Evolutionary conservation across 2,888 invertebrate species (phyloP).

Genomic region (Dryobotodes eremita): DNA sequence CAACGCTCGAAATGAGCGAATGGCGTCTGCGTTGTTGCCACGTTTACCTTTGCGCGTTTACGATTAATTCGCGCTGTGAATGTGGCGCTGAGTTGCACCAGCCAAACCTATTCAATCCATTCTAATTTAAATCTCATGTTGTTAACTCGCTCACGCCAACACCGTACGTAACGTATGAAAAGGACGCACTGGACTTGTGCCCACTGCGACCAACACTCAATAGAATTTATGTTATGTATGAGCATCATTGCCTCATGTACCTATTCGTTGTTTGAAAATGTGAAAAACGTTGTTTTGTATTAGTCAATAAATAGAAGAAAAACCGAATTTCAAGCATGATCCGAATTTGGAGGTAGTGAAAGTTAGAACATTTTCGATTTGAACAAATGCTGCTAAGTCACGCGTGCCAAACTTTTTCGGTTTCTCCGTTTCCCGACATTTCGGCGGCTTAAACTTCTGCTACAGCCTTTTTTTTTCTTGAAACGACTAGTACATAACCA

Average conservation of each 20-base stretch:
- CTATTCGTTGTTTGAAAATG: slow-evolving; percentile 28
- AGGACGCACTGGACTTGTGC: slow-evolving; percentile 57
- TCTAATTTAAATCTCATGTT: slow-evolving; percentile 68
- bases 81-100: slow-evolving; percentile 68
- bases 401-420: slow-evolving; percentile 23
- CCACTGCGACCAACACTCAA: slow-evolving; percentile 47
- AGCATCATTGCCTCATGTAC: slow-evolving; percentile 46
- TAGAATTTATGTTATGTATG: slow-evolving; percentile 56
- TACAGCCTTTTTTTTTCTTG: slow-evolving; percentile 11
- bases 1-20: slow-evolving; percentile 53
- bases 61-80: slow-evolving; percentile 76
- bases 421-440: slow-evolving; percentile 4
- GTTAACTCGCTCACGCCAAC: slow-evolving; percentile 70
- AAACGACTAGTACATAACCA: slow-evolving; percentile 73
- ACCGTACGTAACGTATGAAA: slow-evolving; percentile 59
- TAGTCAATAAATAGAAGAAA: slow-evolving; percentile 20
- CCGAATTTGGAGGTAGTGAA: slow-evolving; percentile 43
- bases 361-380: slow-evolving; percentile 40
- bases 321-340: slow-evolving; percentile 13
- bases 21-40: slow-evolving; percentile 72
- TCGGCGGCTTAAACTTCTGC: background rate
- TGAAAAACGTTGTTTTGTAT: slow-evolving; percentile 19
- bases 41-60: slow-evolving; percentile 75
- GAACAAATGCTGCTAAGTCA: slow-evolving; percentile 40
- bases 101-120: slow-evolving; percentile 68